phyloP scores from a whole-genome alignment of 2,888 invertebrate species.

The Lasioglossum vierecki region DNA sequence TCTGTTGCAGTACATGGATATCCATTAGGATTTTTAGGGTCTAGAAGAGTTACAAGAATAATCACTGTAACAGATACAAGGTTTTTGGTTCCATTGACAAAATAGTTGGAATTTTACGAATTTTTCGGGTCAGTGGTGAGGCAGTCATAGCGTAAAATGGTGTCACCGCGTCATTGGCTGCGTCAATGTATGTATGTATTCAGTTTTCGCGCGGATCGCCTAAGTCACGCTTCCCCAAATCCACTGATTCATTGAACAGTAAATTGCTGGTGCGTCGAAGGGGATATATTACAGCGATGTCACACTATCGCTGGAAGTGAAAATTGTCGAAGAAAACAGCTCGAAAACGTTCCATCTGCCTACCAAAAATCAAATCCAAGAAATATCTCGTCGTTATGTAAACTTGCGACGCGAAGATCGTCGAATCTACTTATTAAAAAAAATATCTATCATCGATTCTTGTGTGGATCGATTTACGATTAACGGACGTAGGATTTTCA shows the following conservation, averaged over 20 bases:
- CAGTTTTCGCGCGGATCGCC: conserved; percentile 32
- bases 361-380: neutral
- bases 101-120: neutral
- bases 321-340: conserved; percentile 24
- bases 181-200: neutral
- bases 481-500: neutral
- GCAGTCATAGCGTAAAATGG: neutral
- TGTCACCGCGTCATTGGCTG: conserved; percentile 9
- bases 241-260: conserved; percentile 42
- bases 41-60: neutral
- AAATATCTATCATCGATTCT: neutral
- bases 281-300: conserved; percentile 28
- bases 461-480: neutral
- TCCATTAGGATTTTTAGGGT: neutral
- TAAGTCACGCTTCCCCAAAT: conserved; percentile 45
- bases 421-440: neutral
- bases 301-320: neutral
- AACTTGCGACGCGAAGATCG: neutral
- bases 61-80: neutral
- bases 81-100: neutral
- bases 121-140: neutral
- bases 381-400: neutral
- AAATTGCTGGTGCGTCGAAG: conserved; percentile 37
- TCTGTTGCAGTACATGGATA: too few relatives aligned
- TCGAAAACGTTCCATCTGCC: neutral